A percentile compares a stretch with the other conserved stretches of the same genome.
Evolutionary conservation across 1,140 invertebrate genomes (phyloP).

Genomic region (Drosophila nebulosa): DNA sequence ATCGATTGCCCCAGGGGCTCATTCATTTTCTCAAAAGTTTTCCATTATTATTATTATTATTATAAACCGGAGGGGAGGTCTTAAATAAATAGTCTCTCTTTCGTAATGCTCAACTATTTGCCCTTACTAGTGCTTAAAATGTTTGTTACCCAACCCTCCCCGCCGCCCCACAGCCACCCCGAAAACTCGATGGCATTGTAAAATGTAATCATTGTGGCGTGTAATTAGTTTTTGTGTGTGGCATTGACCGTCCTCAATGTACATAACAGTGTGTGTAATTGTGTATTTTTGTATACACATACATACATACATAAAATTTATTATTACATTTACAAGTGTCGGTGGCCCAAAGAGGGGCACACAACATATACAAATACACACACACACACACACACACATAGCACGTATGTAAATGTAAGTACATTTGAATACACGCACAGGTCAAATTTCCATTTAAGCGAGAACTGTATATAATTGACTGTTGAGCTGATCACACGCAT

Average conservation of each 20-base stretch:
- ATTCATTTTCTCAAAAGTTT: slow-evolving; percentile 43
- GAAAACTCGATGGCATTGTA: slow-evolving; percentile 58
- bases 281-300: slow-evolving; percentile 17
- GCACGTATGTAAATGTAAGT: slow-evolving; percentile 13
- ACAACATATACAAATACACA: neutral
- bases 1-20: slow-evolving; percentile 31
- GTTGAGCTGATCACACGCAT: neutral
- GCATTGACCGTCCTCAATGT: slow-evolving; percentile 2
- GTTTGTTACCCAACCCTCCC: neutral
- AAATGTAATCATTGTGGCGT: slow-evolving; percentile 77
- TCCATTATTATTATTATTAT: slow-evolving; percentile 22
- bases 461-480: slow-evolving; percentile 11
- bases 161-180: too few relatives aligned
- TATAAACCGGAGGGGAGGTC: neutral
- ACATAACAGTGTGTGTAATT: slow-evolving; percentile 7
- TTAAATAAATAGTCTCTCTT: neutral
- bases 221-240: slow-evolving; percentile 73
- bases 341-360: neutral
- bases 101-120: slow-evolving; percentile 15
- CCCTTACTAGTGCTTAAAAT: neutral
- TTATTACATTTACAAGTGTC: slow-evolving; percentile 51
- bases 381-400: neutral
- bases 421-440: slow-evolving; percentile 20
- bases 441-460: slow-evolving; percentile 5
- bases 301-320: slow-evolving; percentile 63